Base-by-base conservation (phyloP, 2,113 vertebrate species). In the Myotis lucifugus region DNA sequence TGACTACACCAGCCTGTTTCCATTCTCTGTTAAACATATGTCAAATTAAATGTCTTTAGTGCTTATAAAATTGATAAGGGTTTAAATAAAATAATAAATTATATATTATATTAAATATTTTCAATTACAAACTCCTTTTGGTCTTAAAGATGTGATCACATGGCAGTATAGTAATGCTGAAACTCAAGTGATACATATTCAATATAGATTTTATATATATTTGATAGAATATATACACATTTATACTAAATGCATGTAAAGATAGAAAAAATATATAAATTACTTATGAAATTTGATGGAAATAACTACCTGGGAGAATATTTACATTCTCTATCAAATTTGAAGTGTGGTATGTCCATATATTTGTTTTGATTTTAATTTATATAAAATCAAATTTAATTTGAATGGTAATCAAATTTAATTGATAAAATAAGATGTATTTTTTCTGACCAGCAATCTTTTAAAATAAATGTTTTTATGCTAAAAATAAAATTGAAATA, bases 401-500 rank as follows among this genome's bases (percentile, higher is more conserved):
- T 27, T n/a, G n/a, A n/a, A n/a, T n/a, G n/a, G n/a, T n/a, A n/a
- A n/a, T 90, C 25, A 54, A 52, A 56, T 83, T 83, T 70, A 5
- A 66, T 66, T 27, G 59, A 46, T 69, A 8, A 82, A 85, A 86
- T 42, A 12, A 37, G 46, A 79, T 32, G 14, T 27, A 70, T 52
- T 2, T 91, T 95, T 90, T 50, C 21, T 64, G 7, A 86, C 19
- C 29, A 72, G 11, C 67, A 81, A 69, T 94, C 74, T 40, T 9
- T 2, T 67, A 59, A 42, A 96, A 72, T 96, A 96, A 92, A 82
- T 73, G n/a, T 0, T 91, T 90, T 59, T n/a, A 34, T 76, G 23
- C 50, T 76, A 83, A 96, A 97, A 96, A 93, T 91, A 34, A 90
- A 96, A 94, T 85, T 93, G 70, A 40, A 94, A 85, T 61, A 52